Evolutionary conservation across 2,797 vertebrate genomes (phyloP).

Genomic region (Dallia pectoralis): DNA sequence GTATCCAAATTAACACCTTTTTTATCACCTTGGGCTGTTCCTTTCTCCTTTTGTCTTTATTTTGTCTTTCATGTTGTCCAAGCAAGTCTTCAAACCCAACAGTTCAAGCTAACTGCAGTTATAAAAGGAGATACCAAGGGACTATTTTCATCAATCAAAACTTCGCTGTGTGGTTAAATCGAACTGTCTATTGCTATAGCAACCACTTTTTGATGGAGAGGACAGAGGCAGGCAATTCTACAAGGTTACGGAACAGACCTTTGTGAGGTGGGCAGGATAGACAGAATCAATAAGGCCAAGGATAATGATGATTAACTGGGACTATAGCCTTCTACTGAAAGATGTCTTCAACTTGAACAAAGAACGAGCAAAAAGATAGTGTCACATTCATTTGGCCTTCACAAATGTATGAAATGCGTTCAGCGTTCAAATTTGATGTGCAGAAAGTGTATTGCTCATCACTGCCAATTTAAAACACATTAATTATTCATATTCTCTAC

Average conservation of each 20-base stretch:
- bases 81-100: neutral
- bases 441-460: neutral
- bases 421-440: neutral
- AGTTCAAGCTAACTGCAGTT: neutral
- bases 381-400: neutral
- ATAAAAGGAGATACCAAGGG: constrained; percentile 20
- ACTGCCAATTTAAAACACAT: neutral
- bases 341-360: neutral
- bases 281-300: constrained; percentile 20
- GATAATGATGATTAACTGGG: constrained; percentile 20
- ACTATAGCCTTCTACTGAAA: neutral
- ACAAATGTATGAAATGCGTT: neutral
- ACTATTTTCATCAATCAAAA: constrained; percentile 50
- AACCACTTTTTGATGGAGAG: constrained; percentile 28
- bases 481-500: neutral
- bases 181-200: constrained; percentile 55
- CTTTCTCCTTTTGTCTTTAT: neutral
- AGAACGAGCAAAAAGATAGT: neutral
- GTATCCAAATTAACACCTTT: neutral
- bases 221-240: constrained; percentile 41
- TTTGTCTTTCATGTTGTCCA: neutral
- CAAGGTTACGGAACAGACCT: constrained; percentile 42
- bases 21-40: neutral
- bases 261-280: neutral
- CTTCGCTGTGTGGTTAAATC: constrained; percentile 44